Base-by-base conservation (phyloP, 2,888 invertebrate species). In the Dorcus hopei region DNA sequence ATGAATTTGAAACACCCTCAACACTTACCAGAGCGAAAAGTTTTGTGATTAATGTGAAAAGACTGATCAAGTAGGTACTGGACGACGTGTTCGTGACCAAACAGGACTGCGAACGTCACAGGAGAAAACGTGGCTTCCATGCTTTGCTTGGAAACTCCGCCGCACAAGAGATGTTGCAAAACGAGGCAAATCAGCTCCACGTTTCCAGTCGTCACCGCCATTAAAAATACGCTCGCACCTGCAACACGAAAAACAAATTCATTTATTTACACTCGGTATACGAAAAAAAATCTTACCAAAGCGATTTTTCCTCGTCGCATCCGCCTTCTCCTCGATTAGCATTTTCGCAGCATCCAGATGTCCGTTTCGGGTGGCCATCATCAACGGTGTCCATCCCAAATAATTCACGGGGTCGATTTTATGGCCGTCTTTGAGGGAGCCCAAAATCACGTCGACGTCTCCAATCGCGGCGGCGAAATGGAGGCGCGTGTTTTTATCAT, bases 321-420 rank as follows among this genome's bases (percentile, higher is more conserved):
- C 75, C 5, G 77, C 77, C 23, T 70, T 64, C 49, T 70, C 66
- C 1, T 71, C 65, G 23, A 78, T 55, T 40, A 78, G 63, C 38
- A 68, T 48, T 62, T 73, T 68, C 2, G 75, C 71, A 11, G 69
- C 63, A 9, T 70, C 68, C 3, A 66, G 9, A 51, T 74, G 71
- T 3, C 74, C 74, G 52, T 74, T 72, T 52, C 73, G 64, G 7
- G 74, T 71, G 4, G 77, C 77, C 75, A 77, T 76, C 77, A 78
- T 77, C 55, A 78, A 65, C 5, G 78, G 77, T 3, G 77, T 78
- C 77, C 78, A 78, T 47, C 76, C 77, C 49, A 76, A 58, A 55
- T 70, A 74, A 64, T 78, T 78, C 55, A 69, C 70, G 1, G 70
- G 64, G 61, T 78, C 77, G 38, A 75, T 56, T 58, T 70, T 70